Conservation (phyloP, 2,888 invertebrate genomes). For the Embidobia sp. region DNA sequence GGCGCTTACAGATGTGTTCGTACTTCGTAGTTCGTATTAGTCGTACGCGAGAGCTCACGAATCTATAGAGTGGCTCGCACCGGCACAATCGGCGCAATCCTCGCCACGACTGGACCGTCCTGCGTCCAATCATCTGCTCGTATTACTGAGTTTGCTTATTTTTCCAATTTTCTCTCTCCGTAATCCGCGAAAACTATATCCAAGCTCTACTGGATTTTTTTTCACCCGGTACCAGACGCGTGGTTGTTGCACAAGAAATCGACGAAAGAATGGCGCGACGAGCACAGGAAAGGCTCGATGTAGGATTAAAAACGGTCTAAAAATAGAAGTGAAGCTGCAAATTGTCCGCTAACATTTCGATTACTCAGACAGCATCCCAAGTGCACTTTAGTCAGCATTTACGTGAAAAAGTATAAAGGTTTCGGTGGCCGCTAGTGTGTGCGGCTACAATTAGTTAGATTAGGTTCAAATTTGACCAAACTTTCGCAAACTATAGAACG, state of each 20-base stretch:
- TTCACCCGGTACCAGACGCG: background rate
- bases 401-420: no score
- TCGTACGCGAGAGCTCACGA: conserved; percentile 83
- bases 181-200: no score
- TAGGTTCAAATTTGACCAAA: no score
- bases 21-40: conserved; percentile 81
- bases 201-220: no score
- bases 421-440: no score
- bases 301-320: conserved; percentile 46
- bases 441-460: no score
- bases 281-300: conserved; percentile 25
- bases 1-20: conserved; percentile 70
- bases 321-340: conserved; percentile 52
- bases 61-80: conserved; percentile 66
- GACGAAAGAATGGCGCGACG: conserved; percentile 31
- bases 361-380: conserved; percentile 40
- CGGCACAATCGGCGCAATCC: conserved; percentile 1
- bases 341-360: conserved; percentile 55
- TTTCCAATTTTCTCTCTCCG: no score
- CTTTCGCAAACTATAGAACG: no score
- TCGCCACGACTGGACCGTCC: no score
- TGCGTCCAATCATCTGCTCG: background rate
- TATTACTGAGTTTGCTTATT: no score
- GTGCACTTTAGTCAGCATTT: conserved; percentile 19
- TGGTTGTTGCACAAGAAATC: background rate